Evolutionary conservation across 2,797 vertebrate genomes (phyloP).

Genomic region (Hippoglossus hippoglossus): DNA sequence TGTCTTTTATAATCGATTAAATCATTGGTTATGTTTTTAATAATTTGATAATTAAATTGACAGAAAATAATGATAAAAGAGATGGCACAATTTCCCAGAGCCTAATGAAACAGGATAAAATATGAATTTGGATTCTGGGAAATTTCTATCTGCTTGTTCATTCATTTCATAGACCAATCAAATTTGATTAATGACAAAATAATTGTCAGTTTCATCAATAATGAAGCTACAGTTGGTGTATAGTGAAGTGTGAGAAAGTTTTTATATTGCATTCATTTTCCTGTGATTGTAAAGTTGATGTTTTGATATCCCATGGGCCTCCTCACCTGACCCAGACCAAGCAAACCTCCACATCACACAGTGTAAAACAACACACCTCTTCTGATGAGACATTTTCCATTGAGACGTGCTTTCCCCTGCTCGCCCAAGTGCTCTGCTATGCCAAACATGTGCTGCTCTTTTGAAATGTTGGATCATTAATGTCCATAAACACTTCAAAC

Average conservation of each 20-base stretch:
- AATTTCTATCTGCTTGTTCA: neutral
- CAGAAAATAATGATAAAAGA: too few species aligned
- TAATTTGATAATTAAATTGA: neutral
- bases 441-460: slow-evolving; percentile 83
- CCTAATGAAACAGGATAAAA: too few species aligned
- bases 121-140: too few species aligned
- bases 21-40: neutral
- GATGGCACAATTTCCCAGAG: too few species aligned
- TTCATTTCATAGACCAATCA: neutral
- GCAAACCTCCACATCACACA: slow-evolving; percentile 54
- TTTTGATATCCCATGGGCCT: slow-evolving; percentile 47
- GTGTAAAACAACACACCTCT: slow-evolving; percentile 50
- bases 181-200: neutral
- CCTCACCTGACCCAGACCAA: slow-evolving; percentile 46
- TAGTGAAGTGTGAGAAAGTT: too few species aligned
- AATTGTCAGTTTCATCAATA: neutral
- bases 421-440: slow-evolving; percentile 51
- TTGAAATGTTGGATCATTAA: slow-evolving; percentile 77
- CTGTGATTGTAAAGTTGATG: slow-evolving; percentile 34
- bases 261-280: neutral
- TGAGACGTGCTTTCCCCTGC: slow-evolving; percentile 50
- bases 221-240: neutral
- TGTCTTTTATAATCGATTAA: neutral
- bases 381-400: slow-evolving; percentile 66
- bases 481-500: slow-evolving; percentile 78